phyloP scores from a whole-genome alignment of 2,888 invertebrate genomes.

The Rosalia funebris region DNA sequence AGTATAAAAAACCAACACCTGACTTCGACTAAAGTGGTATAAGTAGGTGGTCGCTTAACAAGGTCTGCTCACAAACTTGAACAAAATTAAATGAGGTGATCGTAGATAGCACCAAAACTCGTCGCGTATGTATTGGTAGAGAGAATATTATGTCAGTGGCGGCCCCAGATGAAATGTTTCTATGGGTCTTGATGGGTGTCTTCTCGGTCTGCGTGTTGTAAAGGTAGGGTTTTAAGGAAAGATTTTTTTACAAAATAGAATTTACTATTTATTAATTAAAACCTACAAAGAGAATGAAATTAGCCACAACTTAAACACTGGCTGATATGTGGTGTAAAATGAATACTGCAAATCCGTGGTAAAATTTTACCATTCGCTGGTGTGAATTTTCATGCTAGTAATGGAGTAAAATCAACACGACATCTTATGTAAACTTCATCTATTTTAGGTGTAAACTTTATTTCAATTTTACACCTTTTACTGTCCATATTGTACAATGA shows the following conservation, averaged over 20 bases:
- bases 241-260: neutral
- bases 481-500: no score
- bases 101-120: slow-evolving; percentile 32
- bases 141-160: slow-evolving; percentile 16
- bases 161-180: neutral
- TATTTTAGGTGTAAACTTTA: no score
- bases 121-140: no score
- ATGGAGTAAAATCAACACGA: no score
- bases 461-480: no score
- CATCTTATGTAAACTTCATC: no score
- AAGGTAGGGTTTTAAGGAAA: neutral
- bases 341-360: no score
- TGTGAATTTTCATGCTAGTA: no score
- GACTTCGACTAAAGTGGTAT: slow-evolving; percentile 33
- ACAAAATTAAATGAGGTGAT: slow-evolving; percentile 41
- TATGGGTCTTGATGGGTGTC: neutral
- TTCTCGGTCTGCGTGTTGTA: neutral
- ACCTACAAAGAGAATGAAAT: no score
- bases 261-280: neutral
- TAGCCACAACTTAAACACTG: no score
- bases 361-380: no score
- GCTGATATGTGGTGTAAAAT: no score
- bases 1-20: slow-evolving; percentile 30
- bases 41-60: slow-evolving; percentile 40
- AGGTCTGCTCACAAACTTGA: slow-evolving; percentile 33